Base-by-base conservation (phyloP, 2,113 vertebrate species). In the Trichechus manatus region DNA sequence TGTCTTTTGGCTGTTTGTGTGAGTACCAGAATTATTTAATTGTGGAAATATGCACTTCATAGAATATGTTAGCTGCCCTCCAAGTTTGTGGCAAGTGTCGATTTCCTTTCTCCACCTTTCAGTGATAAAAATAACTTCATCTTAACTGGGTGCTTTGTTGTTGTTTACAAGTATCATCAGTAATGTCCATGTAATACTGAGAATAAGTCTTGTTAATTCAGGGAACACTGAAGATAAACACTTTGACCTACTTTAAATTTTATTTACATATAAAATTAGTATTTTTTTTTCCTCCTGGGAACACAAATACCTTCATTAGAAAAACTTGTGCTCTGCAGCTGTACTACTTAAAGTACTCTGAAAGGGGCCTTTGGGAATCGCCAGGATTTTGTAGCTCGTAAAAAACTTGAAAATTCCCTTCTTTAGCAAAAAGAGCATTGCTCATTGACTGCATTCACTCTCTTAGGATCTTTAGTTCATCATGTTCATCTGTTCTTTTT, bases 231-330 rank as follows among this genome's bases (percentile, higher is more conserved):
- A 97, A 97, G 53, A 84, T 64, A 72, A 87, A 72, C 0, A 97
- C 42, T 88, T 94, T 93, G 72, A 96, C 68, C 31, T 53, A 0
- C 66, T 95, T 63, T 93, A 90, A 88, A 81, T 98, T 95, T 90
- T 90, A 91, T 10, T 91, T 94, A 56, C 72, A 92, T 70, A 81
- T 85, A 93, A 97, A 96, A 96, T 95, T 81, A 20, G 1, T n/a
- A 0, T 92, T 90, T 42, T 81, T 80, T 20, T 27, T 33, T 97
- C 42, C 47, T 96, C 94, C 59, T 47, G 19, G 33, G 10, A 95
- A 63, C 77, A 95, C 50, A 79, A 74, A 78, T 89, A 90, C 27
- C 91, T 97, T 87, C n/a, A 42, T 90, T 77, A 83, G 61, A 47
- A 81, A 97, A 93, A 79, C 27, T 44, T 93, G 56, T 92, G 50